Evolutionary conservation across 2,113 vertebrate genomes (phyloP).

Genomic region (Melanerpes formicivorus): DNA sequence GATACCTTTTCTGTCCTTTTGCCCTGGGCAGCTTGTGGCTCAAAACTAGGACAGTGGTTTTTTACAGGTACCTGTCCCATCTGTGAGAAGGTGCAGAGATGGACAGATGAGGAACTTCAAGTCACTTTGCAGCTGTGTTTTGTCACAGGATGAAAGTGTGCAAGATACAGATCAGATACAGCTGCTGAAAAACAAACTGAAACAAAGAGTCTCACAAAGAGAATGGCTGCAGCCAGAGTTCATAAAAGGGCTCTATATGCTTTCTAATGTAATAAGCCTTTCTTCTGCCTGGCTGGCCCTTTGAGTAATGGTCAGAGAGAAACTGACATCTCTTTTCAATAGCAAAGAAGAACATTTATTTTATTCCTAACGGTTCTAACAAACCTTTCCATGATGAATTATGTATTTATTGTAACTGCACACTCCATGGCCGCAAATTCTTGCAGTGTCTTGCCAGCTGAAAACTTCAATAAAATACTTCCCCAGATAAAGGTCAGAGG

Average conservation of each 20-base stretch:
- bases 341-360: constrained; percentile 54
- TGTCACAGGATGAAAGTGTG: constrained; percentile 62
- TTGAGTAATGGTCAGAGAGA: constrained; percentile 16
- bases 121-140: constrained; percentile 54
- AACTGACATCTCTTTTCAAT: constrained; percentile 51
- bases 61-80: constrained; percentile 3
- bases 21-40: too few species aligned
- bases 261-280: constrained; percentile 53
- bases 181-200: constrained; percentile 68
- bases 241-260: constrained; percentile 71
- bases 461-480: constrained; percentile 54
- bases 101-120: constrained; percentile 20
- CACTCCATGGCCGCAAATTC: constrained; percentile 32
- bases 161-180: constrained; percentile 52
- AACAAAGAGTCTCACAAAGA: constrained; percentile 60
- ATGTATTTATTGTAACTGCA: constrained; percentile 51
- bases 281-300: constrained; percentile 53
- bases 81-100: not conserved
- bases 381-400: constrained; percentile 56
- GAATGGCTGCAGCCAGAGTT: constrained; percentile 59
- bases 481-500: constrained; percentile 41
- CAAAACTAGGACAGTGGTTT: not conserved
- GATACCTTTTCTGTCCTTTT: too few species aligned
- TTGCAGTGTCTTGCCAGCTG: constrained; percentile 45
- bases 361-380: constrained; percentile 52